phyloP scores from a whole-genome alignment of 2,797 vertebrate species.

The Acomys russatus region DNA sequence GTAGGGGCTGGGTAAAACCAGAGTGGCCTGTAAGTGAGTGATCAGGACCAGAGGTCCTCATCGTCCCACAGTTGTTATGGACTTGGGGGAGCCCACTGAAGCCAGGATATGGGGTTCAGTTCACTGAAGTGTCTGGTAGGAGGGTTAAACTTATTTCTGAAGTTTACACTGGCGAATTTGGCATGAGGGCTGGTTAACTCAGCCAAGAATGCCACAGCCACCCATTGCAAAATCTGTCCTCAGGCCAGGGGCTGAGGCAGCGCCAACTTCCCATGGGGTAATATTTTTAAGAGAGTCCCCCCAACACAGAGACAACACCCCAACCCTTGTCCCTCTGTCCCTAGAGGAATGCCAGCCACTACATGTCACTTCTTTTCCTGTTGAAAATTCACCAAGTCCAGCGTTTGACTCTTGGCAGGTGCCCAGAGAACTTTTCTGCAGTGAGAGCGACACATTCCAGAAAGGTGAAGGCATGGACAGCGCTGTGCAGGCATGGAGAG shows the following conservation, averaged over 20 bases:
- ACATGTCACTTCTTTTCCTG: not conserved
- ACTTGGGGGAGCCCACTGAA: not conserved
- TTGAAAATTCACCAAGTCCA: not conserved
- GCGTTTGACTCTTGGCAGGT: not conserved
- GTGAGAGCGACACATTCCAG: not conserved
- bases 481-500: not conserved
- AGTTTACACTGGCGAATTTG: not conserved
- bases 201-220: not conserved
- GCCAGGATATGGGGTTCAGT: fast-evolving
- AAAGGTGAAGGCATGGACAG: not conserved
- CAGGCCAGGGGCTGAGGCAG: not conserved
- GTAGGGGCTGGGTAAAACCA: not conserved
- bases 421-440: not conserved
- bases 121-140: not conserved
- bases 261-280: not conserved
- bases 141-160: not conserved
- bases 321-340: not conserved
- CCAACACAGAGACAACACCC: not conserved
- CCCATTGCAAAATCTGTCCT: not conserved
- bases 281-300: not conserved
- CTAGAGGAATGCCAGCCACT: not conserved
- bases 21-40: not conserved
- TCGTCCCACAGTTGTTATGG: too few relatives aligned
- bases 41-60: not conserved
- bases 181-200: fast-evolving